Conservation (phyloP, 2,797 vertebrate genomes). For the Peromyscus nudipes region DNA sequence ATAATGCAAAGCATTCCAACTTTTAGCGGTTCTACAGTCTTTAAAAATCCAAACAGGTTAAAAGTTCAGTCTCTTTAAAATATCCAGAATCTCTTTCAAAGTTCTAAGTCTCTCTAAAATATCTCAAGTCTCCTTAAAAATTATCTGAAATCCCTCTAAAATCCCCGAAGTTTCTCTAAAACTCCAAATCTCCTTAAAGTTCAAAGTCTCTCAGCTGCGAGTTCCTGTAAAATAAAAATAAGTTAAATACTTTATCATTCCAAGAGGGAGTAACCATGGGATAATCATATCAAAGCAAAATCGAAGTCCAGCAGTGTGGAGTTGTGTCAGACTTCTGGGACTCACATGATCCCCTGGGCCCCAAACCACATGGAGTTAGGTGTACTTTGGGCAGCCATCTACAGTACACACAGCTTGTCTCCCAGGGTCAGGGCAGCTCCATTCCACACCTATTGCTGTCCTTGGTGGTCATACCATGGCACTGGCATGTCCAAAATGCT, state of each 20-base stretch:
- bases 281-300: neutral
- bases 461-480: neutral
- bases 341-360: neutral
- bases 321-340: neutral
- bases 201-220: neutral
- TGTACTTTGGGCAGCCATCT: neutral
- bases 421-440: too few species aligned
- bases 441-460: neutral
- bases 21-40: neutral
- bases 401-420: too few species aligned
- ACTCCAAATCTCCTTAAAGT: neutral
- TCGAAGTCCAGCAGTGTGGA: neutral
- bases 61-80: neutral
- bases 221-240: neutral
- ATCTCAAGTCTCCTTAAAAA: neutral
- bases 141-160: neutral
- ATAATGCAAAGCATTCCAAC: neutral
- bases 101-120: neutral
- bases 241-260: neutral
- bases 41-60: neutral
- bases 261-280: neutral
- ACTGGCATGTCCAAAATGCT: neutral
- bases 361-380: neutral
- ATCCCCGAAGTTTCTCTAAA: neutral
- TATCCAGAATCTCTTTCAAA: neutral